Evolutionary conservation across 2,888 invertebrate species (phyloP).

Genomic region (Zaprionus obscuricornis): DNA sequence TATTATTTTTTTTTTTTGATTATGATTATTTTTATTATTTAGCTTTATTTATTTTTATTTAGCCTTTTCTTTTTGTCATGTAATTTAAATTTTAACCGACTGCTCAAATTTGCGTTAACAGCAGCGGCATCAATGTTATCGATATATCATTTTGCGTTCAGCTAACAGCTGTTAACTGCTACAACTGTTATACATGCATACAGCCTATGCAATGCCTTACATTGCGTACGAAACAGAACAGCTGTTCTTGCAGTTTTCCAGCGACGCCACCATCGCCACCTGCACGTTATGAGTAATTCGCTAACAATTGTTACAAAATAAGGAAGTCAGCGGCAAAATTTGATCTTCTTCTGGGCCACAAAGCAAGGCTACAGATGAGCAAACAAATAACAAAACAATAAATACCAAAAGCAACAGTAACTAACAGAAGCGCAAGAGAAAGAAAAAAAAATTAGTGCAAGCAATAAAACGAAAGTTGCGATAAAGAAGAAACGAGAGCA

Average conservation of each 20-base stretch:
- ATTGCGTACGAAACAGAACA: too few relatives aligned
- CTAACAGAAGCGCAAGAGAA: too few relatives aligned
- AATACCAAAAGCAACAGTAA: too few relatives aligned
- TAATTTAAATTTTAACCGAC: conserved; percentile 13
- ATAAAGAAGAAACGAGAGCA: conserved; percentile 3
- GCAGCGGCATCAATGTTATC: conserved; percentile 9
- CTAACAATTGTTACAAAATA: conserved; percentile 42
- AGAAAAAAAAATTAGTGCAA: too few relatives aligned
- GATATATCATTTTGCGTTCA: conserved; percentile 9
- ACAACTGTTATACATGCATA: conserved; percentile 30
- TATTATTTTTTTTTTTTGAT: neutral
- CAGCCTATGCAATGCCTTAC: too few relatives aligned
- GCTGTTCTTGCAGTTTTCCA: conserved; percentile 45
- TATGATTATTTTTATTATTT: neutral
- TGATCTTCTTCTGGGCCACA: conserved; percentile 4
- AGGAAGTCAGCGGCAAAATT: conserved; percentile 5
- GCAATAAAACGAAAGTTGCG: neutral
- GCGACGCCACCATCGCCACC: conserved; percentile 41
- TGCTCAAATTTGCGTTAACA: conserved; percentile 32
- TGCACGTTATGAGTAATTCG: conserved; percentile 48
- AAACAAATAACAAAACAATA: neutral
- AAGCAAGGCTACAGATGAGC: conserved; percentile 24
- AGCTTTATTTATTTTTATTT: neutral
- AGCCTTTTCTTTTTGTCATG: too few relatives aligned
- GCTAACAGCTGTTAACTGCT: conserved; percentile 23